Evolutionary conservation across 2,888 invertebrate genomes (phyloP), one percentile per base, ranked within the genome.

Genomic region (Blastobasis lacticolella): DNA sequence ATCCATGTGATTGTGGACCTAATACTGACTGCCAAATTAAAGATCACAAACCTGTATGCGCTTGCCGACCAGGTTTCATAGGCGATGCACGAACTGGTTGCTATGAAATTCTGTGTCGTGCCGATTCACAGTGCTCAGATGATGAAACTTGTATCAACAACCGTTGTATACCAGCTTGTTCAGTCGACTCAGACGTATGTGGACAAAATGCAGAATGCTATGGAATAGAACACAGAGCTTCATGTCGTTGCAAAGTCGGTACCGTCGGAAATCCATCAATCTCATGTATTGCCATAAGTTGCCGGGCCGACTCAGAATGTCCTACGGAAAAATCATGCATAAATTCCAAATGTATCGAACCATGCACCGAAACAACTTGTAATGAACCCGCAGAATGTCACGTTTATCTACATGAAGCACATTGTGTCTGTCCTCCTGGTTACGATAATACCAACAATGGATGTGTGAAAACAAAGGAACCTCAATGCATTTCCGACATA

Each of bases 71-170:
- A 66, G 96, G 95, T 46, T 97, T 91, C 63, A 92, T 95, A 57
- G 97, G 97, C 50, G 95, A 95, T 73, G 94, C 96, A 38, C 93
- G 94, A 66, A 91, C 94, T 7, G 94, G 94, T 64, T 97, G 97
- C 73, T 90, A 91, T 45, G 92, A 91, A 78, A 90, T 93, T 49
- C 92, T 93, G 55, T 96, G 96, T 69, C 89, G 91, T 69, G 90
- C 91, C 37, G 91, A 95, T 64, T 89, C 90, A 41, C 95, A 96
- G 64, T 97, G 97, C 70, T 93, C 94, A 10, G 92, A 93, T 46
- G 94, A 94, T 53, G 94, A 96, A 71, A 90, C 92, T n/a, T 97
- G 97, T 71, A 89, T 95, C 40, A 95, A 95, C 71, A 91, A 92
- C 68, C 92, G 93, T 55, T 97, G 97, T 69, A 90, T 95, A 45